These are phyloP conservation scores for Venusia cambrica DNA, from an alignment of 2,888 invertebrate genomes.

Conservation along the genomic window DNA sequence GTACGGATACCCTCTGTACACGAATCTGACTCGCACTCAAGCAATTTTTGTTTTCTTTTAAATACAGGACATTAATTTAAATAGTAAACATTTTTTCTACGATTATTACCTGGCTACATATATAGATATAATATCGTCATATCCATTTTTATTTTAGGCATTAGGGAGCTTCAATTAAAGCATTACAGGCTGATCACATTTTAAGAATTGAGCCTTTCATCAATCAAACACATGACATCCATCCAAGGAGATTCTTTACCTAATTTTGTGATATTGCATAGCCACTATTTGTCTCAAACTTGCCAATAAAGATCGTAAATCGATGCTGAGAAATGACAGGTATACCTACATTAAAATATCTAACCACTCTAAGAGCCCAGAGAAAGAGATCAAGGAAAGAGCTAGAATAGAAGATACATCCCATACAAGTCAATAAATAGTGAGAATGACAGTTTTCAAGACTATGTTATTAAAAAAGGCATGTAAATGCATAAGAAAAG, in stretches of 20 bases:
- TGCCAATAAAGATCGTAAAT: constrained; percentile 55
- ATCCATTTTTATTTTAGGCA: constrained; percentile 90
- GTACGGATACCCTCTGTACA: too few species aligned
- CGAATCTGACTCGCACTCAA: too few species aligned
- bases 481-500: constrained; percentile 38
- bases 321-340: constrained; percentile 40
- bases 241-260: constrained; percentile 84
- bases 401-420: constrained; percentile 34
- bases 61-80: too few species aligned
- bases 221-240: constrained; percentile 82
- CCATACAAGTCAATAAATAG: constrained; percentile 40
- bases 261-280: constrained; percentile 86
- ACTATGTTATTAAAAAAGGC: constrained; percentile 36
- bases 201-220: constrained; percentile 87
- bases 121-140: constrained; percentile 96
- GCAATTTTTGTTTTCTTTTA: too few species aligned
- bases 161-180: constrained; percentile 90
- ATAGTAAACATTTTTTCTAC: too few species aligned
- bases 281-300: constrained; percentile 83
- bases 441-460: constrained; percentile 39
- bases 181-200: constrained; percentile 89
- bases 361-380: constrained; percentile 60
- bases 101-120: too few species aligned
- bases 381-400: constrained; percentile 54
- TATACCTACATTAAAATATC: constrained; percentile 54